Evolutionary conservation across 2,888 invertebrate species (phyloP).

Genomic region (Epinotia nisella): DNA sequence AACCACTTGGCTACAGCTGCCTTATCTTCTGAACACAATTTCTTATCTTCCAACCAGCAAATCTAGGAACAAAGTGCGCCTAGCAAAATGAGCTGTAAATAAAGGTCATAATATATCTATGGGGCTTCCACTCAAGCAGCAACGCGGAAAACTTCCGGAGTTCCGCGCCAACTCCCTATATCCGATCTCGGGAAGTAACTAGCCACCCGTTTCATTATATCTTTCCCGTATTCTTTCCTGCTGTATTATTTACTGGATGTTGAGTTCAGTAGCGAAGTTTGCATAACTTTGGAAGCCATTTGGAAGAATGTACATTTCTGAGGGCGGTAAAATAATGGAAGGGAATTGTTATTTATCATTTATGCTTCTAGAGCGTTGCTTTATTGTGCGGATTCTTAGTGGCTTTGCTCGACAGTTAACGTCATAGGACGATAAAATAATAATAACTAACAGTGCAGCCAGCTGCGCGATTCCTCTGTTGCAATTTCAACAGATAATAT

Average conservation of each 20-base stretch:
- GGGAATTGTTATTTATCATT: neutral
- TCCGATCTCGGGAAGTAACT: conserved; percentile 60
- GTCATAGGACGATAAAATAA: neutral
- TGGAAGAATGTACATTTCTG: conserved; percentile 16
- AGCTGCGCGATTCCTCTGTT: too few species aligned
- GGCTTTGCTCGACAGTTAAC: neutral
- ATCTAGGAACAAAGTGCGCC: neutral
- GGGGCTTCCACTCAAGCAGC: conserved; percentile 30
- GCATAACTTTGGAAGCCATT: conserved; percentile 13
- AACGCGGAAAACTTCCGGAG: conserved; percentile 42
- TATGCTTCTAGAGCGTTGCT: neutral
- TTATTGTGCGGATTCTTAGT: neutral
- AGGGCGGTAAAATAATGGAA: neutral
- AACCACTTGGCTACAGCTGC: too few species aligned
- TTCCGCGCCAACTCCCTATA: conserved; percentile 49
- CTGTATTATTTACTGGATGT: conserved; percentile 28
- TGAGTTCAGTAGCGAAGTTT: conserved; percentile 24
- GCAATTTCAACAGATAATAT: too few species aligned
- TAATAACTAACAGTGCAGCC: too few species aligned
- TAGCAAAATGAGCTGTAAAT: conserved; percentile 32
- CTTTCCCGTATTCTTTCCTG: conserved; percentile 50
- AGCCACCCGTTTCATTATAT: conserved; percentile 61
- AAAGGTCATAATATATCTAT: conserved; percentile 31
- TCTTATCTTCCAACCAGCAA: neutral
- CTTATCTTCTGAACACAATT: too few species aligned